Percentiles rank a stretch among this genome's conserved stretches.
Conservation (phyloP, 2,888 invertebrate genomes). For the Lithodes maja region DNA sequence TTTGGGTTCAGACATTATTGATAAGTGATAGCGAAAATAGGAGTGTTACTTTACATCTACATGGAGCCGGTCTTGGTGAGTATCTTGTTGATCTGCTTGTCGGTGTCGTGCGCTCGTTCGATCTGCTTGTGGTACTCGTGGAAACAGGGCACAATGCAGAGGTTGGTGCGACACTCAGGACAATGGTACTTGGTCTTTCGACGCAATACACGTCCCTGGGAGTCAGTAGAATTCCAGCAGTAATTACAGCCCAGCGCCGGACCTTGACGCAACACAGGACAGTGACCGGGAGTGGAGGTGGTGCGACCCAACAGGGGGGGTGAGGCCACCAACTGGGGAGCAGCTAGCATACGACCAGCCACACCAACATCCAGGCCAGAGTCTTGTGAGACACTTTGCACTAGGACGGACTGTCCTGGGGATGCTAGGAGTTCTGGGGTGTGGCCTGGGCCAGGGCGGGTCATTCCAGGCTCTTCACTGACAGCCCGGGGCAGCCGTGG, state of each 20-base stretch:
- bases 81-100: constrained; percentile 69
- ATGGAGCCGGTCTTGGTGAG: constrained; percentile 69
- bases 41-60: too few relatives aligned
- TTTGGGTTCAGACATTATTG: too few relatives aligned
- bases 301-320: constrained; percentile 18
- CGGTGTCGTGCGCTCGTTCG: constrained; percentile 64
- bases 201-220: constrained; percentile 86
- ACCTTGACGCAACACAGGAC: constrained; percentile 87
- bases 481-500: constrained; percentile 26
- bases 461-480: constrained; percentile 67
- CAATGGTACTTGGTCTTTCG: constrained; percentile 93
- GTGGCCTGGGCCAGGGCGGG: constrained; percentile 28
- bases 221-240: constrained; percentile 93
- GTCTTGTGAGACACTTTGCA: constrained; percentile 69
- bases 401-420: constrained; percentile 47
- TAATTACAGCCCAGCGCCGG: constrained; percentile 91
- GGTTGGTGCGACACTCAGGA: constrained; percentile 90
- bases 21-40: too few relatives aligned
- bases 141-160: constrained; percentile 81
- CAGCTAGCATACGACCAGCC: constrained; percentile 26
- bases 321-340: constrained; percentile 1
- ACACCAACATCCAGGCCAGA: constrained; percentile 61
- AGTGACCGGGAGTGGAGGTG: constrained; percentile 79
- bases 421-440: constrained; percentile 38
- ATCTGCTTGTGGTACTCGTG: constrained; percentile 70